A percentile compares a stretch with the other conserved stretches of the same genome.
phyloP scores from a whole-genome alignment of 2,888 invertebrate species.

The Pardosa pseudoannulata region DNA sequence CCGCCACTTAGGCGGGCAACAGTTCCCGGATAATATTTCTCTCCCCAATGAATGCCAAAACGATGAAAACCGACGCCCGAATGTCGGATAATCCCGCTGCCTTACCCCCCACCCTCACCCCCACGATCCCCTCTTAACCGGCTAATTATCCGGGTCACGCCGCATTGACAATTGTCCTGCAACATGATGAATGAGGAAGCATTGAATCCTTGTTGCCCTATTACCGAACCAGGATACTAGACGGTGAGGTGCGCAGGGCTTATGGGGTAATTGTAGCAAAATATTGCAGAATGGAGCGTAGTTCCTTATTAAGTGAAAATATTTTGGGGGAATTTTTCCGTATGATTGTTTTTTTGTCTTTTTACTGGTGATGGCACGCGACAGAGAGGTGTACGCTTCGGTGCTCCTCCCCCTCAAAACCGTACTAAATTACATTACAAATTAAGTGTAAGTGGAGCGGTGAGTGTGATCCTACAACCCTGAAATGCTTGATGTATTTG shows the following conservation, averaged over 20 bases:
- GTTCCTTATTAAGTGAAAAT: constrained; percentile 26
- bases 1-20: constrained; percentile 8
- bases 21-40: constrained; percentile 47
- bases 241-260: constrained; percentile 7
- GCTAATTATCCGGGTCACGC: constrained; percentile 68
- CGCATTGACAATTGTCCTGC: constrained; percentile 59
- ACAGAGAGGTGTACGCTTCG: too few relatives aligned
- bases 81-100: constrained; percentile 44
- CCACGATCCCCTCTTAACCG: constrained; percentile 30
- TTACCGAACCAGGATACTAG: constrained; percentile 17
- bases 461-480: too few relatives aligned
- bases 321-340: neutral
- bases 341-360: neutral
- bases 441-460: too few relatives aligned
- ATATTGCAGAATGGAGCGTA: constrained; percentile 21
- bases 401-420: too few relatives aligned
- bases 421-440: too few relatives aligned
- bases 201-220: constrained; percentile 36
- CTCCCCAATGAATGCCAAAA: constrained; percentile 24
- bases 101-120: constrained; percentile 10
- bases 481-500: too few relatives aligned
- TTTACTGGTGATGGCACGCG: neutral
- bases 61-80: constrained; percentile 45
- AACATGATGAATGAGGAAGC: constrained; percentile 41
- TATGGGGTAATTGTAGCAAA: constrained; percentile 41